These are phyloP conservation scores for Eulithis testata DNA, from an alignment of 2,888 invertebrate species.

Conservation along the genomic window DNA sequence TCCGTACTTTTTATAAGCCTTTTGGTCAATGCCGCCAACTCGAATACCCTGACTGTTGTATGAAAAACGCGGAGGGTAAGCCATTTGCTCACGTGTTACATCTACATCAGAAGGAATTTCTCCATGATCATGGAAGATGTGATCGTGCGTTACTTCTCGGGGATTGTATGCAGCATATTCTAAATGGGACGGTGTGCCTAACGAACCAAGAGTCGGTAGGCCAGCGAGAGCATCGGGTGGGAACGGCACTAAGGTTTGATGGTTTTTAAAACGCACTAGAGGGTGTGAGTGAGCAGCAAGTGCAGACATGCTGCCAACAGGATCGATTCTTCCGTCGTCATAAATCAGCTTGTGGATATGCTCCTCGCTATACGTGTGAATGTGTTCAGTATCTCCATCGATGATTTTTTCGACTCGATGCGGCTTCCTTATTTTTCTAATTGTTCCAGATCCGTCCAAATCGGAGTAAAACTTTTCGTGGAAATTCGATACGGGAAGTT, in stretches of 20 bases:
- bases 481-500: conserved; percentile 72
- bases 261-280: conserved; percentile 61
- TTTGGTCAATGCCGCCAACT: conserved; percentile 52
- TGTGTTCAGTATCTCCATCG: conserved; percentile 81
- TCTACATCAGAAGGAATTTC: conserved; percentile 71
- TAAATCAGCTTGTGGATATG: conserved; percentile 78
- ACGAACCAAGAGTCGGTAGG: conserved; percentile 60
- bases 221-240: conserved; percentile 59
- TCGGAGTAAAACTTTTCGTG: conserved; percentile 82
- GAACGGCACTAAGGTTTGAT: conserved; percentile 58
- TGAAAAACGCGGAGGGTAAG: conserved; percentile 66
- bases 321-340: conserved; percentile 61
- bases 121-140: conserved; percentile 80
- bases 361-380: conserved; percentile 81
- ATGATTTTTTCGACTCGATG: conserved; percentile 81
- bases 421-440: conserved; percentile 75
- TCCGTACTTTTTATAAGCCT: conserved; percentile 60
- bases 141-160: conserved; percentile 80
- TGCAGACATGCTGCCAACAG: conserved; percentile 60
- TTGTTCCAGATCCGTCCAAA: conserved; percentile 72
- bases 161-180: conserved; percentile 77
- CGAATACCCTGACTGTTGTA: conserved; percentile 71
- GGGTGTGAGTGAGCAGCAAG: conserved; percentile 54
- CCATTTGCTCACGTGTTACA: conserved; percentile 63
- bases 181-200: conserved; percentile 68